A percentile compares a stretch with the other conserved stretches of the same genome.
Conservation (phyloP, 2,113 vertebrate species). For the Burhinus oedicnemus region DNA sequence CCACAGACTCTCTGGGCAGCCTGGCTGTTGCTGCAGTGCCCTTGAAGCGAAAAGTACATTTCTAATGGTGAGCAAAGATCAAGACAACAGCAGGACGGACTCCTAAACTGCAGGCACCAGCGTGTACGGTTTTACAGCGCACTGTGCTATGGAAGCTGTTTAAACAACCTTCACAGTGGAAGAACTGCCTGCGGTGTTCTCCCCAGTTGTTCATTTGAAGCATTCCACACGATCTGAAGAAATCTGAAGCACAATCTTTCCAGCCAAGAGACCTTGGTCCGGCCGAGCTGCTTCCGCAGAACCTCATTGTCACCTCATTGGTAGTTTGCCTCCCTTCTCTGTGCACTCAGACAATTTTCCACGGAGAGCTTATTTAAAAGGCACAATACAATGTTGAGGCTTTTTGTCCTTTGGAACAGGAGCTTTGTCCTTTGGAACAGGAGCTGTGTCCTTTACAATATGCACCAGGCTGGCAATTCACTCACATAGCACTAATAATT, state of each 20-base stretch:
- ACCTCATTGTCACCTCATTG: background rate
- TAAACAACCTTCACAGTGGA: background rate
- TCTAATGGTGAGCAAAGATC: background rate
- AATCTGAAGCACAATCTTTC: background rate
- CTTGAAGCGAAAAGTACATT: background rate
- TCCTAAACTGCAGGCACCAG: background rate
- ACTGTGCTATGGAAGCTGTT: background rate
- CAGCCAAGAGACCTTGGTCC: background rate
- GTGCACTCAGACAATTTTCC: background rate
- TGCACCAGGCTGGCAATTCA: background rate
- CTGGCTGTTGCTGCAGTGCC: background rate
- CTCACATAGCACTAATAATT: background rate
- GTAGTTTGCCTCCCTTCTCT: background rate
- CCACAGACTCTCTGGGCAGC: background rate
- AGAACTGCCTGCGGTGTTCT: background rate
- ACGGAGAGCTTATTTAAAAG: background rate
- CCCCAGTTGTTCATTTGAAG: background rate
- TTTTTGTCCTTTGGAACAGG: conserved; percentile 11
- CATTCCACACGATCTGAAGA: background rate
- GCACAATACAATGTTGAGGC: background rate
- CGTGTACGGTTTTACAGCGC: accelerated
- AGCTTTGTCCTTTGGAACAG: background rate
- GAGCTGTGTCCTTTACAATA: background rate
- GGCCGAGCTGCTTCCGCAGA: background rate
- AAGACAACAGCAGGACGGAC: background rate